Percentiles rank a stretch among this genome's conserved stretches.
Evolutionary conservation across 2,888 invertebrate genomes (phyloP).

Genomic region (Bhutanitis thaidina): DNA sequence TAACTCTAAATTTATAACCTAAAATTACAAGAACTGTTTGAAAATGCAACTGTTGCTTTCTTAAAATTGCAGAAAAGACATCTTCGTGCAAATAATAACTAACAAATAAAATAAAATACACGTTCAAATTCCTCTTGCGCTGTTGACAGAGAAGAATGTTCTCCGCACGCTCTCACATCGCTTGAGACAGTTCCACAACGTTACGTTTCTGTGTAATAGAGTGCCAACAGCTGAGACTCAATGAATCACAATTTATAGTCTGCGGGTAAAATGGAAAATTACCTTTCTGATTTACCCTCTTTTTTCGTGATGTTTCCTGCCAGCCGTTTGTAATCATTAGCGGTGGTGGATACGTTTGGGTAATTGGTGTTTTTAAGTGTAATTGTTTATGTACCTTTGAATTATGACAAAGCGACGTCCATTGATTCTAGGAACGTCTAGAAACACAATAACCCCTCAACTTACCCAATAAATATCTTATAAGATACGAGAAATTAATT

Average conservation of each 20-base stretch:
- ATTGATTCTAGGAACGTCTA: no score
- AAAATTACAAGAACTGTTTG: no score
- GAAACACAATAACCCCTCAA: no score
- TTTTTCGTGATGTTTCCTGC: slow-evolving; percentile 14
- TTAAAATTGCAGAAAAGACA: not conserved
- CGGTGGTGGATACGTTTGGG: slow-evolving; percentile 1
- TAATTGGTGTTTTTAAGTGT: not conserved
- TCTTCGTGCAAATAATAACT: not conserved
- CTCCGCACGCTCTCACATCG: not conserved
- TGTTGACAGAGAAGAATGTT: slow-evolving; percentile 7
- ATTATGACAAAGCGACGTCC: no score
- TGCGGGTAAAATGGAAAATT: slow-evolving; percentile 21
- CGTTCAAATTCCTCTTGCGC: not conserved
- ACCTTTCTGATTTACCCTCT: slow-evolving; percentile 15
- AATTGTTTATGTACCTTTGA: not conserved
- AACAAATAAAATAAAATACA: not conserved
- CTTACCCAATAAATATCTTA: no score
- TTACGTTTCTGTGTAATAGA: slow-evolving; percentile 14
- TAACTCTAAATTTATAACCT: no score
- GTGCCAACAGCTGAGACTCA: slow-evolving; percentile 14
- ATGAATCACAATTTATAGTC: slow-evolving; percentile 21
- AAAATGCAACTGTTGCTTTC: no score
- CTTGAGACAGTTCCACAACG: not conserved
- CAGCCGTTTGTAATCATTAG: slow-evolving; percentile 20
- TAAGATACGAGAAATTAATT: no score